Conservation (phyloP, 2,113 vertebrate genomes). For the Pycnonotus jocosus region DNA sequence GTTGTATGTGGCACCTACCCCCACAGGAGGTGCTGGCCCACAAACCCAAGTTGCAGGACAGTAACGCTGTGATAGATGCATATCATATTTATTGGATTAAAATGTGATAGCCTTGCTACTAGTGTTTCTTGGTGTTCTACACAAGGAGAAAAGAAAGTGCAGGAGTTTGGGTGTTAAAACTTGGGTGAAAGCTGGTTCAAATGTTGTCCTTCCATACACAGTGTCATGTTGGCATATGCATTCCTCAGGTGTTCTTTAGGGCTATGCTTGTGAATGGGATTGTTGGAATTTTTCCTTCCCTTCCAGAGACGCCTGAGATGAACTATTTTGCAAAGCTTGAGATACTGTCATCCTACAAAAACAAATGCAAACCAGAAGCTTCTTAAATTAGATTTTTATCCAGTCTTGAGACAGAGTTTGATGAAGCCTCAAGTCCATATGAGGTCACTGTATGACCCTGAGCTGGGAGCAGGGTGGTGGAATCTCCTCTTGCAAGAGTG, state of each 20-base stretch:
- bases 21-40: fast-evolving
- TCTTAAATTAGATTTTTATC: not conserved
- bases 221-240: not conserved
- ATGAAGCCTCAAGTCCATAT: not conserved
- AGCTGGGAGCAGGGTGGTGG: not conserved
- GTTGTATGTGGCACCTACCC: not conserved
- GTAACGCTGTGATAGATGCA: not conserved
- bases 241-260: not conserved
- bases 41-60: not conserved
- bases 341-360: not conserved
- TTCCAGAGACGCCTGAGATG: not conserved
- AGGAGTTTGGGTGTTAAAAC: not conserved
- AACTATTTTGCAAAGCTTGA: not conserved
- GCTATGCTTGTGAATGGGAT: not conserved
- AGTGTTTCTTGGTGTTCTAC: not conserved
- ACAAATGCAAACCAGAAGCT: not conserved
- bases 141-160: not conserved
- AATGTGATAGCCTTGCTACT: not conserved
- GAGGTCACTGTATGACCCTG: not conserved
- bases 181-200: not conserved
- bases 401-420: not conserved
- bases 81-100: not conserved
- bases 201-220: not conserved
- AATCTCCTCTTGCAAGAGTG: not conserved
- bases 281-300: not conserved